Percentiles rank a stretch among this genome's conserved stretches.
phyloP scores from a whole-genome alignment of 2,113 vertebrate species.

The Acanthisitta chloris region DNA sequence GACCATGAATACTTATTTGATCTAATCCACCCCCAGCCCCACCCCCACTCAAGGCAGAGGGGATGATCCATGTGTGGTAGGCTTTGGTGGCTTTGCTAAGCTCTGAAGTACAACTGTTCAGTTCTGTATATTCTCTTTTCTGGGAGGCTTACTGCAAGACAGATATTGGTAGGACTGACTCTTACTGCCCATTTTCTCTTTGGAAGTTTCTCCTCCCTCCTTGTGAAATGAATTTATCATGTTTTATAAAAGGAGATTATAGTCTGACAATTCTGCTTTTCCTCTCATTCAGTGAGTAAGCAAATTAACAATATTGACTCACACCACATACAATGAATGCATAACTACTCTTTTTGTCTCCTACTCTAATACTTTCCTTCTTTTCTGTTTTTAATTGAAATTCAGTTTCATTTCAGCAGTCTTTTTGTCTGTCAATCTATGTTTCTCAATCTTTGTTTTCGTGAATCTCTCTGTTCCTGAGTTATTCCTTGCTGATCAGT shows the following conservation, averaged over 20 bases:
- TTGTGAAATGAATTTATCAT: neutral
- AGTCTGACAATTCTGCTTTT: neutral
- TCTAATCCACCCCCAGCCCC: neutral
- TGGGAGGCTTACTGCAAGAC: neutral
- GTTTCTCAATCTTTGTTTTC: neutral
- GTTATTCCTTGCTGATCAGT: neutral
- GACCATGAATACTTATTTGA: neutral
- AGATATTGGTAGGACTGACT: neutral
- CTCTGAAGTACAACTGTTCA: neutral
- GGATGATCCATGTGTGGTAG: neutral
- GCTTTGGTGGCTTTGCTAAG: neutral
- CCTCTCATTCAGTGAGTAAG: neutral
- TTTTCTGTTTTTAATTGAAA: neutral
- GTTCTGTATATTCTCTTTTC: neutral
- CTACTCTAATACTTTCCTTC: neutral
- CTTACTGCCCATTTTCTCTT: neutral
- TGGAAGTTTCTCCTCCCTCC: neutral
- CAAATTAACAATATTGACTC: neutral
- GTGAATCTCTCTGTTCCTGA: neutral
- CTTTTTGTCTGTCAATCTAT: neutral
- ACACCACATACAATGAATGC: neutral
- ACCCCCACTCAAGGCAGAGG: neutral
- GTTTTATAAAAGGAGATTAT: neutral
- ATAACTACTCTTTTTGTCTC: neutral
- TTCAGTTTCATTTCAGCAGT: neutral